Evolutionary conservation across 1,140 invertebrate species (phyloP).

Genomic region (Halictus rubicundus): DNA sequence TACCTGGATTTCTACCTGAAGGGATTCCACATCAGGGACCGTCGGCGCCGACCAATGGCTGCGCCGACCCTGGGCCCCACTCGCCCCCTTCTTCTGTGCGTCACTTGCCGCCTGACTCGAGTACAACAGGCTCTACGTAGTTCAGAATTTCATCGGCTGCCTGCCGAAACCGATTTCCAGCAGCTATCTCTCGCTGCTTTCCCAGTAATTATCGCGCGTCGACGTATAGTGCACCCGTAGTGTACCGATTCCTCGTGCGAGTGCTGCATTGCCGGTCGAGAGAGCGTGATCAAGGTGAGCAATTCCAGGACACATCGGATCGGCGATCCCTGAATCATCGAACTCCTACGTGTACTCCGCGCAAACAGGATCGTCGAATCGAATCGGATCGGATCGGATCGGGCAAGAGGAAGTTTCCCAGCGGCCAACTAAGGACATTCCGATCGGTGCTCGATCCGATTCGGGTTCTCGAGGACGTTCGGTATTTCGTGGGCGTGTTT

Average conservation of each 20-base stretch:
- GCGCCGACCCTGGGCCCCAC: constrained; percentile 55
- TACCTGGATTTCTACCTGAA: constrained; percentile 71
- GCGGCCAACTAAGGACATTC: constrained; percentile 15
- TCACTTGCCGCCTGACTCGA: constrained; percentile 17
- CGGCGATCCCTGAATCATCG: not conserved
- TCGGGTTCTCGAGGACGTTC: constrained; percentile 1
- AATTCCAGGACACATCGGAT: not conserved
- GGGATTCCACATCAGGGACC: constrained; percentile 28
- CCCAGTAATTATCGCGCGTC: constrained; percentile 13
- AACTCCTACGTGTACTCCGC: too few relatives aligned
- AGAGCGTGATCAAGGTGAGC: constrained; percentile 43
- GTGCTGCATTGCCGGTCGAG: not conserved
- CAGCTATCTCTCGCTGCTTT: constrained; percentile 6
- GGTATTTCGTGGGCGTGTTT: constrained; percentile 22
- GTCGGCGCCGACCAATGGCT: constrained; percentile 44
- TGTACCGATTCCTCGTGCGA: not conserved
- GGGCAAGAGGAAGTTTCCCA: not conserved
- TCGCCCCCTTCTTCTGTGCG: constrained; percentile 43
- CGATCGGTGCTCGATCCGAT: constrained; percentile 3
- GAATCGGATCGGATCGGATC: not conserved
- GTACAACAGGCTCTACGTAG: constrained; percentile 48
- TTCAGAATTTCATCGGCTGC: constrained; percentile 45
- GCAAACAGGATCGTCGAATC: too few relatives aligned
- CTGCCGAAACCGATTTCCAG: constrained; percentile 35
- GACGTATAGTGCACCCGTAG: not conserved